Base-by-base conservation (phyloP, 2,888 invertebrate species). In the Lymantria dispar region DNA sequence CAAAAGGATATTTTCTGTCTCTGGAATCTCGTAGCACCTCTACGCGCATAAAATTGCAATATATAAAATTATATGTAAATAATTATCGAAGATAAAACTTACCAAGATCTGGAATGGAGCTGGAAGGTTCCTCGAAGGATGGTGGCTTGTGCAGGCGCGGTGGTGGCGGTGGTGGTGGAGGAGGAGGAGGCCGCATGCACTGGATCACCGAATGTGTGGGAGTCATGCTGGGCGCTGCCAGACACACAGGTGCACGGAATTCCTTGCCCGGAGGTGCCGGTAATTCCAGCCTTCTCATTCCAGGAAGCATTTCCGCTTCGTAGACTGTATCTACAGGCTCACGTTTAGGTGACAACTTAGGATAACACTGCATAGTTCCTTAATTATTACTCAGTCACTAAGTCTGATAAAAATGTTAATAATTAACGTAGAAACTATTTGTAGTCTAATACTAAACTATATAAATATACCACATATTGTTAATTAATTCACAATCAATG, bases 41-140 rank as follows among this genome's bases (percentile, higher is more conserved):
- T 46, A 38, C 41, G 45, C 13, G n/a, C 15, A 29, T 9, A 45
- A 12, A n/a, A 3, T 12, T 38, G 1, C 13, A 7, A 37, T n/a
- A 8, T 12, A 38, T 7, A 13, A 38, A n/a, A 7, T 8, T 3
- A 11, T 12, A 38, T 11, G 13, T 38, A 38, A 38, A 38, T 38
- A n/a, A 38, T 12, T n/a, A 38, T 10, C n/a, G 5, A 12, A 13
- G 1, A 38, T 12, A 38, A 50, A 12, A 92, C 96, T 95, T 80
- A 96, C 96, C 96, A 92, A 96, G 92, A 93, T 96, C 96, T 62
- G 96, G 96, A 83, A 96, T 96, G 70, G 96, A 96, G 90, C 96
- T 96, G 65, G 96, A 95, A 10, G 96, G 96, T 83, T 96, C 96
- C 87, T 96, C 96, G 80, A 94, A 93, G 65, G 89, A 83, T 45